phyloP scores from a whole-genome alignment of 2,113 vertebrate species.

The Trachemys scripta region DNA sequence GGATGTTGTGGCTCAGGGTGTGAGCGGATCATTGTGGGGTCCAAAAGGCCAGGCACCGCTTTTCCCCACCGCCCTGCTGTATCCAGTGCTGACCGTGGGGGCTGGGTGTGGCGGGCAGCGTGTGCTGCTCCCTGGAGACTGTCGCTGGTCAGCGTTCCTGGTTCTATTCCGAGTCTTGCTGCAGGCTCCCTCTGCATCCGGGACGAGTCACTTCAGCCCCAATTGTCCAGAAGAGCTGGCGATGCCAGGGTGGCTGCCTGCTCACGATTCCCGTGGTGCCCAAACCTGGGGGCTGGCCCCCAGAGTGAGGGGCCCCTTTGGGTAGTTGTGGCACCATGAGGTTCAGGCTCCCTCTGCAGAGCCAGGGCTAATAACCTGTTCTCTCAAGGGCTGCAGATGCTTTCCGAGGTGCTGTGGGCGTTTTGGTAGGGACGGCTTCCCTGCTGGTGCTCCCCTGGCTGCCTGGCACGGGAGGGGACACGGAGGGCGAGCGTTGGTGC shows the following conservation, averaged over 20 bases:
- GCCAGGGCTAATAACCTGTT: not conserved
- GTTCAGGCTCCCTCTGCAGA: not conserved
- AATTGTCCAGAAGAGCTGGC: not conserved
- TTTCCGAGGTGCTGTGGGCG: accelerated
- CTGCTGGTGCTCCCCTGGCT: too few species aligned
- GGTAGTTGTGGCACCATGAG: too few species aligned
- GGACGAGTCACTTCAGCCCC: not conserved
- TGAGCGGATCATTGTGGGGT: too few species aligned
- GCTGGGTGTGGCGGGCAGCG: not conserved
- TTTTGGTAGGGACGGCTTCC: not conserved
- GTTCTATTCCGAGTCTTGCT: not conserved
- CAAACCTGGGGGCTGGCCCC: too few species aligned
- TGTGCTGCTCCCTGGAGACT: not conserved
- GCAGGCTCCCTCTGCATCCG: not conserved
- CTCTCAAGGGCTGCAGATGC: not conserved
- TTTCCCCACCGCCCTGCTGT: too few species aligned
- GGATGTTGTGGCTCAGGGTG: too few species aligned
- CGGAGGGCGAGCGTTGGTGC: not conserved
- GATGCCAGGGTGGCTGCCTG: not conserved
- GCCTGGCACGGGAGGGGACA: too few species aligned
- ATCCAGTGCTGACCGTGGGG: not conserved
- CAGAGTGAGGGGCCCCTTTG: not conserved
- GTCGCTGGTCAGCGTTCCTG: not conserved
- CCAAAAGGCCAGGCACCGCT: too few species aligned
- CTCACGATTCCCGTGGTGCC: too few species aligned